Evolutionary conservation across 2,888 invertebrate species (phyloP).

Genomic region (Folsomia candida): DNA sequence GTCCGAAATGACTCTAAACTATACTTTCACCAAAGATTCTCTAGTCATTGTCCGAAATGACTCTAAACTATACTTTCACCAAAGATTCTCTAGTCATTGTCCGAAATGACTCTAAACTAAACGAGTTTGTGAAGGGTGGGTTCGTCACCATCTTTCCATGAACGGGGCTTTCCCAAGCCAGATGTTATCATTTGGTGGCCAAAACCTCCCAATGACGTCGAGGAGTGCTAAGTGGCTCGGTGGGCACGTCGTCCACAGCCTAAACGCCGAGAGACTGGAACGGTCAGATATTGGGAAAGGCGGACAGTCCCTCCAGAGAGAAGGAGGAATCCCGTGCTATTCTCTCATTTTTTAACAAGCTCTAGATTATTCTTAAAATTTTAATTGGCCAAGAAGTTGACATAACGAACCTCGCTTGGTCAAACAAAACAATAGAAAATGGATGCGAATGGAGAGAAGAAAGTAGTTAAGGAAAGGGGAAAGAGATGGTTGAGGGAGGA

Average conservation of each 20-base stretch:
- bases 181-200: background rate
- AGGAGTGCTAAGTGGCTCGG: background rate
- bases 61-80: background rate
- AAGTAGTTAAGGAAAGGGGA: too few species aligned
- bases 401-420: too few species aligned
- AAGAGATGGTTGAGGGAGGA: too few species aligned
- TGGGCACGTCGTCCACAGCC: background rate
- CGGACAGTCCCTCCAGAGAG: background rate
- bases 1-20: background rate
- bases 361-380: too few species aligned
- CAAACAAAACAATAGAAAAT: too few species aligned
- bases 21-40: background rate
- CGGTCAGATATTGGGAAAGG: background rate
- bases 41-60: background rate
- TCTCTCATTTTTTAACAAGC: background rate
- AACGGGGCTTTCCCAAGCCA: background rate
- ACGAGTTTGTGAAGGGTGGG: background rate
- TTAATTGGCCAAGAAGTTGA: too few species aligned
- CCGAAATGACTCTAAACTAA: background rate
- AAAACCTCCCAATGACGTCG: background rate
- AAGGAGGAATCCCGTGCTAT: background rate
- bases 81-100: background rate
- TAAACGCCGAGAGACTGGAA: background rate
- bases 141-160: background rate
- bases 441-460: too few species aligned